Base-by-base conservation (phyloP, 2,797 vertebrate species). In the Pampus argenteus region DNA sequence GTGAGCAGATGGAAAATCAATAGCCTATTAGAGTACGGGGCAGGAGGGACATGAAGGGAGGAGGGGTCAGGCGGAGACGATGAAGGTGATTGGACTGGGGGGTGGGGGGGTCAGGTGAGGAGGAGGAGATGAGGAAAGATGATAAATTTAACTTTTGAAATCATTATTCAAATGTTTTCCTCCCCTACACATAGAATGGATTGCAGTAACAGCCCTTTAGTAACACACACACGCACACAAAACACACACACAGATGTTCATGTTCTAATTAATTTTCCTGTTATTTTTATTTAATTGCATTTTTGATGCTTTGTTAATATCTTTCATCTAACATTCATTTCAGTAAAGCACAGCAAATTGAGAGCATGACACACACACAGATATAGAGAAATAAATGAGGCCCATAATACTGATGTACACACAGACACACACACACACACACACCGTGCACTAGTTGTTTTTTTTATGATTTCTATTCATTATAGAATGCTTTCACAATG, bases 1-100 rank as follows among this genome's bases (percentile, higher is more conserved):
- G 83, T 92, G 90, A 89, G 92, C 92, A 89, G 94, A 96, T 96
- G 90, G 94, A 95, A 97, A 99, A 98, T 98, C 97, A 94, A 98
- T 97, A 97, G 95, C 91, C 95, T 96, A 96, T 97, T 98, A 96
- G 95, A 93, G 82, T 71, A 94, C 92, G 94, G 93, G 93, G 94
- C 90, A 90, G 79, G 61, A 77, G 82, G 79, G 85, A 84, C 76
- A 78, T 55, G 87, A 79, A 84, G 82, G 84, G 89, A 71, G 73
- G 91, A 88, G 92, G 91, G 84, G 88, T 86, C 79, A 84, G 78
- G 55, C 31, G 17, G 91, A 75, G 86, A 89, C 82, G 90, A 92
- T 88, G 92, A 89, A 91, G 88, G 86, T 73, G 66, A 44, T n/a
- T 7, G 8, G 2, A 10, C 2, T 36, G 34, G 34, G 34, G 11